Evolutionary conservation across 2,113 vertebrate genomes (phyloP), one percentile per base, ranked within the genome.

Genomic region (Poecilia latipinna): DNA sequence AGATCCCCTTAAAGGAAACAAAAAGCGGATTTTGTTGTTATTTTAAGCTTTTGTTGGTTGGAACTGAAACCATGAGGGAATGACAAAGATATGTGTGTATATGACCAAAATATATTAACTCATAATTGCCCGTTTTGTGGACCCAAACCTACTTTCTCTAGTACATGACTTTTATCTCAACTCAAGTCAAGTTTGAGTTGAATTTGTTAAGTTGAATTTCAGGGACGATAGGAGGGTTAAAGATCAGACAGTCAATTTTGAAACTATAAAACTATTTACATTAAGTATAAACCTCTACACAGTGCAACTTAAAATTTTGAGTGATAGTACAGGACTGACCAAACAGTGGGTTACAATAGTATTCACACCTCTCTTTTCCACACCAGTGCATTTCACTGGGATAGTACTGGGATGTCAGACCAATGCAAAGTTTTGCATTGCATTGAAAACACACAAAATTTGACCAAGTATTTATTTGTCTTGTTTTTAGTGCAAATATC

Each of bases 11-110:
- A 61, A 87, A 80, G 54, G 31, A 72, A 77, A 61, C 35, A 67
- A 72, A 83, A 85, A 77, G 71, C 35, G 4, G 68, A 80, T 77
- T 88, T 54, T 85, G 75, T 57, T 82, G 65, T 77, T 15, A 78
- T 12, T 74, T 82, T 74, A 62, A 63, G 62, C 61, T 32, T 65
- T 26, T 35, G 29, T 73, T 33, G 22, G 62, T 71, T 33, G 70
- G 70, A 86, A 72, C 69, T 63, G 26, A 84, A 78, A 75, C 65
- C 68, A 78, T 64, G 32, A 74, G 68, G 42, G 72, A 65, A 80
- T 63, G n/a, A 73, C 12, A 66, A 60, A 54, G 7, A 35, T 48
- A 17, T 48, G 39, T 39, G 4, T 48, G 4, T 48, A 7, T 48
- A 48, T 42, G 13, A 48, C 17, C 5, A 48, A 48, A 17, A 17